Evolutionary conservation across 2,113 vertebrate species (phyloP).

Genomic region (Podarcis muralis): DNA sequence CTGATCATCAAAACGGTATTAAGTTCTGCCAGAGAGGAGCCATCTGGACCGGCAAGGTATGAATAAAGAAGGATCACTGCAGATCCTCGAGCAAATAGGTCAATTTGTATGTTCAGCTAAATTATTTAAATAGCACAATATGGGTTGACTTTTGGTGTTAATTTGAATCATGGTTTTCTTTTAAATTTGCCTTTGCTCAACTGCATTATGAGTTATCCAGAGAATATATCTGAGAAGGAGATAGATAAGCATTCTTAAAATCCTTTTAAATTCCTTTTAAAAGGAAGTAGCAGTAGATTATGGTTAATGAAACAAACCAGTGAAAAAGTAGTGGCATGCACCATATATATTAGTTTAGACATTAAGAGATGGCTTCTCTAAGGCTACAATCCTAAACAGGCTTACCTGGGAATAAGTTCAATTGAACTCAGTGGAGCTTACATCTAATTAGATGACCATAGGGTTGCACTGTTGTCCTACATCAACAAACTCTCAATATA

Average conservation of each 20-base stretch:
- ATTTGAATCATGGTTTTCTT: too few relatives aligned
- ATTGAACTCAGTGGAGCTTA: not conserved
- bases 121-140: not conserved
- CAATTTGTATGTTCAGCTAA: not conserved
- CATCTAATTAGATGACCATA: not conserved
- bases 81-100: not conserved
- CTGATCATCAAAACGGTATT: slow-evolving; percentile 95
- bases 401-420: not conserved
- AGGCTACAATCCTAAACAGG: not conserved
- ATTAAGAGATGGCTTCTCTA: not conserved
- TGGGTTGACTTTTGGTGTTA: not conserved
- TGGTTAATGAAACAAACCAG: not conserved
- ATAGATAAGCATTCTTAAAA: not conserved
- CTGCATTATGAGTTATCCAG: too few relatives aligned
- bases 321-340: not conserved
- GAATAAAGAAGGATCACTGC: slow-evolving; percentile 28
- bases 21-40: slow-evolving; percentile 93
- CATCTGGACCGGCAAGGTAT: slow-evolving; percentile 95
- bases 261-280: not conserved
- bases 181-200: too few relatives aligned
- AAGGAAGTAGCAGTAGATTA: not conserved
- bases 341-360: not conserved
- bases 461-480: not conserved
- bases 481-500: not conserved
- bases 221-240: too few relatives aligned